Conservation (phyloP, 2,113 vertebrate genomes). For the Steatornis caripensis region DNA sequence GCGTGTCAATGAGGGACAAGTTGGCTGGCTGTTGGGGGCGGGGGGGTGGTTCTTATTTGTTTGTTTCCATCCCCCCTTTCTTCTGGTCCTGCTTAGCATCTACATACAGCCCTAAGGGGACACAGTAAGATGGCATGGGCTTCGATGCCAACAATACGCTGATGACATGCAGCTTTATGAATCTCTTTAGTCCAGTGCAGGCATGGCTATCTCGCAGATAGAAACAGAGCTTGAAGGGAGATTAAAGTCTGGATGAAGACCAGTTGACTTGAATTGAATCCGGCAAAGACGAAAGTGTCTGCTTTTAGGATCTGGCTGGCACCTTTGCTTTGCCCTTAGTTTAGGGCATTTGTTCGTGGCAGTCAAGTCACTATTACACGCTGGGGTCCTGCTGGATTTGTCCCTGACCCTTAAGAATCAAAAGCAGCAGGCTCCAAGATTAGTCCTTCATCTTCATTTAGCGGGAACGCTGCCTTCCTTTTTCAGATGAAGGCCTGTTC, state of each 20-base stretch:
- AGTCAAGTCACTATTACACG: neutral
- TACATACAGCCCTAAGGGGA: neutral
- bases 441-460: neutral
- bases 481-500: neutral
- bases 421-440: neutral
- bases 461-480: neutral
- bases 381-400: neutral
- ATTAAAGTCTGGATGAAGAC: neutral
- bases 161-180: constrained; percentile 41
- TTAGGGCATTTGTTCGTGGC: neutral
- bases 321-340: neutral
- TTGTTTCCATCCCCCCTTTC: neutral
- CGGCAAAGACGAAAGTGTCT: neutral
- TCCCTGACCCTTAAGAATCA: neutral
- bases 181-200: neutral
- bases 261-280: constrained; percentile 11
- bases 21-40: neutral
- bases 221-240: constrained; percentile 17
- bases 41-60: neutral
- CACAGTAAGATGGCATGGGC: neutral
- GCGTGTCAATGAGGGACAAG: neutral
- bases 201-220: neutral
- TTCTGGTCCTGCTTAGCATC: constrained; percentile 1
- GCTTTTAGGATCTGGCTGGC: neutral
- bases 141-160: neutral